phyloP scores from a whole-genome alignment of 2,888 invertebrate genomes.

The Cheilosia urbana region DNA sequence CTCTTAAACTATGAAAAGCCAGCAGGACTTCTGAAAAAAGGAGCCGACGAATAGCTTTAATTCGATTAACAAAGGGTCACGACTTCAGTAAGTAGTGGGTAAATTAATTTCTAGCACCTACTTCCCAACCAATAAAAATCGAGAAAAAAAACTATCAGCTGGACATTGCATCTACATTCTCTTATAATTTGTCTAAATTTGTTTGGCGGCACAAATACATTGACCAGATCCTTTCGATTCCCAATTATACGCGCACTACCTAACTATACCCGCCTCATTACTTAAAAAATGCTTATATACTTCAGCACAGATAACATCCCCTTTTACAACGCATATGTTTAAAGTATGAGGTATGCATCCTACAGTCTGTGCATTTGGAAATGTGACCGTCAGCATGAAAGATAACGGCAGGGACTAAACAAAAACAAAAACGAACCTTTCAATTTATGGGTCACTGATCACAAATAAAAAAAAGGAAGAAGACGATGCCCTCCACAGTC shows the following conservation, averaged over 20 bases:
- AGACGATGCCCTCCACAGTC: neutral
- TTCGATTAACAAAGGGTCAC: too few species aligned
- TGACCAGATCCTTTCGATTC: neutral
- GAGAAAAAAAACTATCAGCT: too few species aligned
- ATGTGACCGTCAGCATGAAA: neutral
- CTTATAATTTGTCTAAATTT: too few species aligned
- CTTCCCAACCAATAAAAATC: too few species aligned
- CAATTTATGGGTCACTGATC: slow-evolving; percentile 59
- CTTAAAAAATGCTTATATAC: neutral
- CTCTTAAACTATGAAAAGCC: too few species aligned
- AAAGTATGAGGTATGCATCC: slow-evolving; percentile 29
- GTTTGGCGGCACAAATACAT: too few species aligned
- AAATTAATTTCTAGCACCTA: too few species aligned
- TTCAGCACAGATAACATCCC: slow-evolving; percentile 1
- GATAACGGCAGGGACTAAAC: slow-evolving; percentile 35
- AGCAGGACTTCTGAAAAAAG: too few species aligned
- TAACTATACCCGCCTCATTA: neutral
- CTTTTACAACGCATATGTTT: neutral
- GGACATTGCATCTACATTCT: too few species aligned
- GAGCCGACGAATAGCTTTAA: too few species aligned
- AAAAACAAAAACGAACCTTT: slow-evolving; percentile 1
- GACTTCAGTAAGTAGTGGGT: too few species aligned
- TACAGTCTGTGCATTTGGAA: neutral
- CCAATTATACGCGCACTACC: neutral
- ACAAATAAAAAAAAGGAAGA: slow-evolving; percentile 6